Conservation (phyloP, 2,888 invertebrate genomes). For the Drosophila lutescens region DNA sequence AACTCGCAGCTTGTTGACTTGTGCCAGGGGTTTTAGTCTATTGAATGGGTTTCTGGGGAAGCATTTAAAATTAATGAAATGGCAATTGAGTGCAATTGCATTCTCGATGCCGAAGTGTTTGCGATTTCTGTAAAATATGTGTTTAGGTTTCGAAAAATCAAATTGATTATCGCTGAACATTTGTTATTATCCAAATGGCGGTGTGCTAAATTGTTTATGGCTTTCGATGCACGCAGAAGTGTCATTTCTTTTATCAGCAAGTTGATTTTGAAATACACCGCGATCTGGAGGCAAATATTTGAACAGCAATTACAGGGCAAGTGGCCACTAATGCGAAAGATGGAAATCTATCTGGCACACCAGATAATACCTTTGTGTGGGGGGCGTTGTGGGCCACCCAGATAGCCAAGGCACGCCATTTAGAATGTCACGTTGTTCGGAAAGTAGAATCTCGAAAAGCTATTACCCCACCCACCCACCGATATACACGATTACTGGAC, state of each 20-base stretch:
- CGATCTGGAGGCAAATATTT: slow-evolving; percentile 54
- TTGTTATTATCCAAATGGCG: slow-evolving; percentile 1
- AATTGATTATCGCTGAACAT: not conserved
- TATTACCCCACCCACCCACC: slow-evolving; percentile 38
- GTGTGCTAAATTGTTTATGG: slow-evolving; percentile 29
- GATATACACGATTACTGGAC: slow-evolving; percentile 1
- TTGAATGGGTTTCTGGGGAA: slow-evolving; percentile 50
- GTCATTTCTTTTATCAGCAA: slow-evolving; percentile 26
- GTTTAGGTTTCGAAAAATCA: not conserved
- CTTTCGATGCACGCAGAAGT: slow-evolving; percentile 29
- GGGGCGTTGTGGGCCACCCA: slow-evolving; percentile 48
- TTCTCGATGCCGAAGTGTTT: slow-evolving; percentile 15
- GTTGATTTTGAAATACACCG: slow-evolving; percentile 36
- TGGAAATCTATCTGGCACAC: slow-evolving; percentile 49
- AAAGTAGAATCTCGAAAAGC: slow-evolving; percentile 21
- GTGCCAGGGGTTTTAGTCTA: slow-evolving; percentile 32
- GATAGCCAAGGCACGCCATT: slow-evolving; percentile 64
- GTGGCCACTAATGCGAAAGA: slow-evolving; percentile 67
- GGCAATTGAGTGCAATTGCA: slow-evolving; percentile 36
- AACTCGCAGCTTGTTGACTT: slow-evolving; percentile 45
- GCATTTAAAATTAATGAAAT: slow-evolving; percentile 68
- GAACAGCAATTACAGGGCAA: slow-evolving; percentile 53
- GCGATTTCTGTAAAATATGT: not conserved
- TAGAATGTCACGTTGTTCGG: slow-evolving; percentile 50
- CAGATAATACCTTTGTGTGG: slow-evolving; percentile 6